phyloP scores from a whole-genome alignment of 2,888 invertebrate species.

The Xestia c-nigrum region DNA sequence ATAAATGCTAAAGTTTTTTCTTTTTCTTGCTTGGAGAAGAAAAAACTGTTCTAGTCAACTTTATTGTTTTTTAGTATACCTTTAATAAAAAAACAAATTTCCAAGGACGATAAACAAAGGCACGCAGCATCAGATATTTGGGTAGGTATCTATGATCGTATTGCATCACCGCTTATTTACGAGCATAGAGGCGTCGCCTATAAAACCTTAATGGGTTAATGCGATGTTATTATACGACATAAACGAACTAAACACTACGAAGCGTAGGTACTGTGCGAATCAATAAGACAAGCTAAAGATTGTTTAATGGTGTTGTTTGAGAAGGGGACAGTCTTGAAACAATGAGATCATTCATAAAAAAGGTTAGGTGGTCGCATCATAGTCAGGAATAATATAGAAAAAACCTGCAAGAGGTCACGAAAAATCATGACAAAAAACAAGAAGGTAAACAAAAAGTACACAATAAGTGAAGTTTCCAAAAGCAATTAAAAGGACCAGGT shows the following conservation, averaged over 20 bases:
- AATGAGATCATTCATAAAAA: neutral
- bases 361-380: neutral
- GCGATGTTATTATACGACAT: conserved; percentile 20
- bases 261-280: neutral
- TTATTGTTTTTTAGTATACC: neutral
- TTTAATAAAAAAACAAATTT: neutral
- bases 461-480: neutral
- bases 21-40: neutral
- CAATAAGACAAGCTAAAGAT: conserved; percentile 10
- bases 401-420: no score
- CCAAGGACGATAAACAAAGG: conserved; percentile 22
- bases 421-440: neutral
- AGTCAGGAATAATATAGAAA: conserved; percentile 1
- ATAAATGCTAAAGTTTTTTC: neutral
- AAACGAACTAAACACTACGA: conserved; percentile 13
- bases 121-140: conserved; percentile 20
- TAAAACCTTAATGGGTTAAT: conserved; percentile 46
- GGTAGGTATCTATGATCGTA: conserved; percentile 7
- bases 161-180: conserved; percentile 53
- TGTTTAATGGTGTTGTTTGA: neutral
- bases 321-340: neutral
- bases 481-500: neutral
- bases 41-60: neutral
- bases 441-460: neutral
- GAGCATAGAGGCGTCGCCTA: conserved; percentile 33